Percentiles rank a stretch among this genome's conserved stretches.
Evolutionary conservation across 2,797 vertebrate species (phyloP).

Genomic region (Argya squamiceps): DNA sequence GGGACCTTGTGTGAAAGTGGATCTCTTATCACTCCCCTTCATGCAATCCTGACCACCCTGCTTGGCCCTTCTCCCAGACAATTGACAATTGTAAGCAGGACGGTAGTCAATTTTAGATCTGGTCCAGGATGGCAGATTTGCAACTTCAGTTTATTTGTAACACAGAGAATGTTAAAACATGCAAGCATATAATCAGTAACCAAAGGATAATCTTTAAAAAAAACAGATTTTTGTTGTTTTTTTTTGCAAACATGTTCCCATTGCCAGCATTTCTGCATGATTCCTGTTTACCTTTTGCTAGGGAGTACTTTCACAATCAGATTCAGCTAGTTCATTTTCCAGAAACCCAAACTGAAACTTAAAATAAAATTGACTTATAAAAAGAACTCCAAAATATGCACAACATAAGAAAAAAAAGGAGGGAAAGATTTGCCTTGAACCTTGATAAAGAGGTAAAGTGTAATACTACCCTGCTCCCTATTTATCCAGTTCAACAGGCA

Average conservation of each 20-base stretch:
- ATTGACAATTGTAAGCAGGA: neutral
- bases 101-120: neutral
- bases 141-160: neutral
- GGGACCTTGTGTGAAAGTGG: neutral
- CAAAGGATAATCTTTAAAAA: neutral
- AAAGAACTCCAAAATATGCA: neutral
- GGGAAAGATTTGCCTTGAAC: conserved; percentile 4
- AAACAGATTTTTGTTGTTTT: neutral
- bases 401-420: neutral
- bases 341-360: neutral
- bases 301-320: neutral
- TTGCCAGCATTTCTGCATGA: neutral
- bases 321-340: neutral
- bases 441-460: conserved; percentile 20
- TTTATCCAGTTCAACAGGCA: conserved; percentile 33
- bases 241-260: neutral
- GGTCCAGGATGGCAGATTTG: neutral
- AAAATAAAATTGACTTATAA: neutral
- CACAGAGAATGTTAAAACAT: neutral
- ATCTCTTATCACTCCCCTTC: neutral
- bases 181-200: neutral
- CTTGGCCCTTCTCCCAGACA: neutral
- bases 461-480: neutral
- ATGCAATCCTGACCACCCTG: neutral
- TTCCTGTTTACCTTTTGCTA: neutral